A percentile compares a stretch with the other conserved stretches of the same genome.
These are phyloP conservation scores for Pinna nobilis DNA, from an alignment of 1,140 invertebrate species.

Conservation along the genomic window DNA sequence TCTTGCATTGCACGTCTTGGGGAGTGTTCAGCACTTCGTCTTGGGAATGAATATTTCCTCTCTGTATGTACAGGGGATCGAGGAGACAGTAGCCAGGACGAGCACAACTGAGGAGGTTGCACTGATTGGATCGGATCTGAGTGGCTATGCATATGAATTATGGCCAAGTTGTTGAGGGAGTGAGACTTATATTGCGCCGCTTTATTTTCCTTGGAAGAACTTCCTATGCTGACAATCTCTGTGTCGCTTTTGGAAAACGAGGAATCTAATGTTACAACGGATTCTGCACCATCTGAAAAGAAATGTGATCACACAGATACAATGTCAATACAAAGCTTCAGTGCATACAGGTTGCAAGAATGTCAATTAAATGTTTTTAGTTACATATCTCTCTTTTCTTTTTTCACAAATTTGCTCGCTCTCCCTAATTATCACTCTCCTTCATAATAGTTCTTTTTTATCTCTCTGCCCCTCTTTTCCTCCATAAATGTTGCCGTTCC, in stretches of 20 bases:
- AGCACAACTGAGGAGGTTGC: conserved; percentile 26
- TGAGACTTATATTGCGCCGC: neutral
- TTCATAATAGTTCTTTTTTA: no score
- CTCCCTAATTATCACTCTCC: no score
- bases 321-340: neutral
- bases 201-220: conserved; percentile 28
- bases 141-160: conserved; percentile 39
- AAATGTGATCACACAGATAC: neutral
- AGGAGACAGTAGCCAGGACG: conserved; percentile 13
- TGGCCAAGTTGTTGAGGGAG: conserved; percentile 1
- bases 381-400: no score
- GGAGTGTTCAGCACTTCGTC: conserved; percentile 23
- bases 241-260: conserved; percentile 43
- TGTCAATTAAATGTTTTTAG: no score
- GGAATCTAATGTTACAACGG: conserved; percentile 7
- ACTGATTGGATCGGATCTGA: conserved; percentile 25
- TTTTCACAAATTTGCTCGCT: no score
- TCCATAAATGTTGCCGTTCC: no score
- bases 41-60: conserved; percentile 36
- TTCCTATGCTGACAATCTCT: conserved; percentile 34
- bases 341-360: neutral
- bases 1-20: conserved; percentile 36
- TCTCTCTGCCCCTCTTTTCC: no score
- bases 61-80: conserved; percentile 35
- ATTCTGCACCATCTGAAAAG: neutral